Base-by-base conservation (phyloP, 2,888 invertebrate genomes). In the Hypselothyrea guttata region DNA sequence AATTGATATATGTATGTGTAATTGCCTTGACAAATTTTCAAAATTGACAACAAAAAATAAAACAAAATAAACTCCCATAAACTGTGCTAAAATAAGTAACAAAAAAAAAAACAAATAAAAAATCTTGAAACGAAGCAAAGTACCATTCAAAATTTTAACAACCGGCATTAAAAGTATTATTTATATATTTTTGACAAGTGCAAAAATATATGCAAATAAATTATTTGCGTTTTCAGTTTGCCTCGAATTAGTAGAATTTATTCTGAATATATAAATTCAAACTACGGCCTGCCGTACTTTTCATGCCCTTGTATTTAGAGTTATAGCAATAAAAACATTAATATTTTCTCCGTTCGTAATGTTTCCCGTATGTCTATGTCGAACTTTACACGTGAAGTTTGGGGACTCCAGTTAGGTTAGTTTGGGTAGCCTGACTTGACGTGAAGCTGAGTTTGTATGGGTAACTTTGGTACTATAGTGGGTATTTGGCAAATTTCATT, bases 111-210 rank as follows among this genome's bases (percentile, higher is more conserved):
- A 56, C 27, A 51, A 60, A 54, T 46, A 54, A 49, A 65, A 74
- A 62, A 31, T 49, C 54, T 52, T 41, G 47, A 42, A 27, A 40
- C 15, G n/a, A 9, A 37, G 16, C 12, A n/a, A 7, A 16, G 16
- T 18, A 40, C n/a, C 11, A n/a, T 4, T 8, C 52, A 40, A n/a
- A 47, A 41, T 45, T 38, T 59, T 28, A 44, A 60, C 56, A 55
- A 41, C n/a, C n/a, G 54, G 51, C 69, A 60, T 54, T 48, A 62
- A 55, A 69, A 74, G 76, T 82, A 74, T 84, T 88, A 88, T 89
- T 89, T 88, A 85, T 75, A 77, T 87, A 81, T 87, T 89, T 89
- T 89, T 89, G 89, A 89, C 89, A 22, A 68, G 89, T 77, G 89
- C 89, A 88, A 89, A 89, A 88, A 86, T 87, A 78, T 86, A 75